Conservation (phyloP, 2,113 vertebrate genomes). For the Oenanthe oenanthe region DNA sequence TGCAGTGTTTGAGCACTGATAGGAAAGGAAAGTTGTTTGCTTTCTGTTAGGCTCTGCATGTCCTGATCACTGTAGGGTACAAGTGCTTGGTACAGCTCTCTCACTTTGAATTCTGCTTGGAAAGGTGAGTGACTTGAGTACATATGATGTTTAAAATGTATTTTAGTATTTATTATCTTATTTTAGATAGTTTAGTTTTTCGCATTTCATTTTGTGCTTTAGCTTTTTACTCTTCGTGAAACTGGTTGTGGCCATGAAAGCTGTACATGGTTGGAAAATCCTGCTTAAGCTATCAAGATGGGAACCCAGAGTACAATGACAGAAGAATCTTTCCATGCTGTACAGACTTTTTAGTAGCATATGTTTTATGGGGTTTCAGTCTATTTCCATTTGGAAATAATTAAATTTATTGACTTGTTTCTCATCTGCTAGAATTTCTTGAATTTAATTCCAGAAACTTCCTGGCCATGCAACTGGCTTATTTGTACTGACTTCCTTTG, state of each 20-base stretch:
- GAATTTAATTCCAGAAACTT: not conserved
- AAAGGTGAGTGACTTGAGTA: not conserved
- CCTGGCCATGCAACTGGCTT: not conserved
- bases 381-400: not conserved
- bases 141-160: not conserved
- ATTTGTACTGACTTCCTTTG: not conserved
- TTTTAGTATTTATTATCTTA: not conserved
- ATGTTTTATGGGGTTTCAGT: not conserved
- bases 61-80: not conserved
- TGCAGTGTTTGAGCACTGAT: not conserved
- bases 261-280: not conserved
- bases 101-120: not conserved
- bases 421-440: not conserved
- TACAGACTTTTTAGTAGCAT: not conserved
- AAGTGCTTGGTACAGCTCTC: not conserved
- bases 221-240: not conserved
- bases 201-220: not conserved
- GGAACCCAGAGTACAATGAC: not conserved
- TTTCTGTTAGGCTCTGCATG: not conserved
- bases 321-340: not conserved
- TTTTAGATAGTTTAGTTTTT: not conserved
- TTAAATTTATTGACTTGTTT: not conserved
- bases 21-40: not conserved
- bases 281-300: not conserved
- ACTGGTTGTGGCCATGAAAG: not conserved